phyloP scores from a whole-genome alignment of 2,888 invertebrate species.

The Heliconius erato region DNA sequence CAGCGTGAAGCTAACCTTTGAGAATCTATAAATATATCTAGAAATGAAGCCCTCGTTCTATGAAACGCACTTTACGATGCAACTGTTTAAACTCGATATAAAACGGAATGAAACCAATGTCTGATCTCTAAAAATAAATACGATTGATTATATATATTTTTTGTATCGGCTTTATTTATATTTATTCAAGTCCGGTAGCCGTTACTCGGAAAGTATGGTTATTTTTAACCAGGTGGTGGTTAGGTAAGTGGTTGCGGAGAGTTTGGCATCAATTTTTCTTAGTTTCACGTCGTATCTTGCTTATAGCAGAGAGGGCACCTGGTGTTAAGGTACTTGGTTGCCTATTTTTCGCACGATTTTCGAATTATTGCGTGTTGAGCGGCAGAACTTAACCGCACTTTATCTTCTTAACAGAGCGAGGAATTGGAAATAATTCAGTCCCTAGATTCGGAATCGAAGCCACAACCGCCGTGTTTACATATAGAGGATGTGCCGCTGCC shows the following conservation, averaged over 20 bases:
- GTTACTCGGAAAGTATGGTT: slow-evolving; percentile 16
- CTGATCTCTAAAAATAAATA: slow-evolving; percentile 38
- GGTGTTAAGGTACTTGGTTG: no score
- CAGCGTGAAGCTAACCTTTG: no score
- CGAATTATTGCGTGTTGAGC: no score
- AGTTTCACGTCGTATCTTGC: neutral
- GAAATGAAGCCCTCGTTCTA: neutral
- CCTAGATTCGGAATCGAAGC: no score
- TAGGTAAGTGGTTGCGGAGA: neutral
- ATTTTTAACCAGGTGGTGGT: slow-evolving; percentile 16
- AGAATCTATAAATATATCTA: neutral
- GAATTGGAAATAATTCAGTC: no score
- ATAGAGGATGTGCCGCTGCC: rapidly evolving
- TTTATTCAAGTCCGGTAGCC: slow-evolving; percentile 38
- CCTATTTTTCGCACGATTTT: no score
- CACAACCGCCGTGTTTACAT: no score
- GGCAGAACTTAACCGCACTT: no score
- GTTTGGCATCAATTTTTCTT: neutral
- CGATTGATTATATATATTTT: slow-evolving; percentile 41
- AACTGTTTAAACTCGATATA: slow-evolving; percentile 43
- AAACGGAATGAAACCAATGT: slow-evolving; percentile 43
- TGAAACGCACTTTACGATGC: slow-evolving; percentile 42
- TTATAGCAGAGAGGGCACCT: no score
- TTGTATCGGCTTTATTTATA: slow-evolving; percentile 39
- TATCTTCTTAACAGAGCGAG: no score